Base-by-base conservation (phyloP, 2,113 vertebrate genomes). In the Nipponia nippon region DNA sequence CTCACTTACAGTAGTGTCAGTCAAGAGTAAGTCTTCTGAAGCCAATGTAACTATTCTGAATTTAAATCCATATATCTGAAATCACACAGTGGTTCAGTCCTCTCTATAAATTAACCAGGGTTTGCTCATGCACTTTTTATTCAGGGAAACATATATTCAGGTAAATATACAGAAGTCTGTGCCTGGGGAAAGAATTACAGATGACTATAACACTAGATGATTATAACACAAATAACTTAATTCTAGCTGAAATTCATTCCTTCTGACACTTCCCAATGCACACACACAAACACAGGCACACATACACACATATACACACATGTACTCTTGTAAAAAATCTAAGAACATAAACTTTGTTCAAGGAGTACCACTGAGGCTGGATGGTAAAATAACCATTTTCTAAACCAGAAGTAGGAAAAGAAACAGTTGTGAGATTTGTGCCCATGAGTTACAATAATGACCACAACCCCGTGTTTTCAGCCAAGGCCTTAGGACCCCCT, bases 221-320 rank as follows among this genome's bases (percentile, higher is more conserved):
- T 27, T 71, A 25, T 16, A 61, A 34, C 8, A 80, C 11, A 70
- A 67, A 36, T 56, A 34, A 62, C 4, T 63, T 49, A 52, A 77
- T 82, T 94, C 42, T 53, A 77, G 11, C 6, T 73, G 36, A 92
- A 93, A 75, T 62, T 16, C 4, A n/a, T 86, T 78, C 10, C 32
- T 8, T 70, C 22, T 66, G 49, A 20, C 1, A 8, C 6, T 86
- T 12, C 20, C 2, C 20, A 38, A 6, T 30, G 22, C 11, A 53
- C 26, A 30, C 4, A 36, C 17, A 72, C 8, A 53, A 42, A 40
- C n/a, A 75, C 7, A 72, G 40, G 12, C 4, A 34, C 18, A 49
- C 0, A 13, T 8, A 65, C 0, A 1, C 11, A 26, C 3, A 2
- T 49, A 22, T 14, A 63, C 29, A 32, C 9, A 42, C 3, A 27